A percentile compares a stretch with the other conserved stretches of the same genome.
Conservation (phyloP, 92 coral and sea anemone genomes). For the Parazoanthus swiftii region DNA sequence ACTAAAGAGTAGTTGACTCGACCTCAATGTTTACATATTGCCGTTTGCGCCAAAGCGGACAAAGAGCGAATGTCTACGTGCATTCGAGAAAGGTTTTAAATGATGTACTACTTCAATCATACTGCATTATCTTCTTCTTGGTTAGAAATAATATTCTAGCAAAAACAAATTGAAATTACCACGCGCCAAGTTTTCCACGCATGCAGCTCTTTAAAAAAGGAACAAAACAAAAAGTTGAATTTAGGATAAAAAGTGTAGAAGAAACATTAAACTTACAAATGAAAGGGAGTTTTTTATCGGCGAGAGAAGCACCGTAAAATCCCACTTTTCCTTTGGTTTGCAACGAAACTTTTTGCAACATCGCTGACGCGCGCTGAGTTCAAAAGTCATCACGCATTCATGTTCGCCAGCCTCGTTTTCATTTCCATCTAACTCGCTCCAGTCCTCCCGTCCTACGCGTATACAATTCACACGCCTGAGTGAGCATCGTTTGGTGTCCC, state of each 20-base stretch:
- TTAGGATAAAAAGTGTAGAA: neutral
- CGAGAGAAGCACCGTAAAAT: neutral
- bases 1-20: too few relatives aligned
- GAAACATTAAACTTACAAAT: neutral
- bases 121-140: too few relatives aligned
- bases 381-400: slow-evolving; percentile 33
- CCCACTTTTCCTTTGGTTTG: neutral
- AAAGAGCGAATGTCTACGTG: too few relatives aligned
- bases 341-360: neutral
- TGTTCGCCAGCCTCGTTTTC: slow-evolving; percentile 31
- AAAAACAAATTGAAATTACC: neutral
- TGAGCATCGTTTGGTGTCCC: too few relatives aligned
- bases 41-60: too few relatives aligned
- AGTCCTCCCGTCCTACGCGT: neutral
- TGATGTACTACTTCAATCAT: too few relatives aligned
- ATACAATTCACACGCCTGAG: too few relatives aligned
- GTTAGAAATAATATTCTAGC: neutral
- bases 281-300: neutral
- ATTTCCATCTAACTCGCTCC: slow-evolving; percentile 1
- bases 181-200: neutral
- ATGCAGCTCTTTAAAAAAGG: neutral
- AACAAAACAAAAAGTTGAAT: neutral
- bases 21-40: too few relatives aligned
- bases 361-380: slow-evolving; percentile 20
- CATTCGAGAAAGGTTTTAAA: too few relatives aligned